Conservation (phyloP, 2,113 vertebrate species). For the Ahaetulla prasina region DNA sequence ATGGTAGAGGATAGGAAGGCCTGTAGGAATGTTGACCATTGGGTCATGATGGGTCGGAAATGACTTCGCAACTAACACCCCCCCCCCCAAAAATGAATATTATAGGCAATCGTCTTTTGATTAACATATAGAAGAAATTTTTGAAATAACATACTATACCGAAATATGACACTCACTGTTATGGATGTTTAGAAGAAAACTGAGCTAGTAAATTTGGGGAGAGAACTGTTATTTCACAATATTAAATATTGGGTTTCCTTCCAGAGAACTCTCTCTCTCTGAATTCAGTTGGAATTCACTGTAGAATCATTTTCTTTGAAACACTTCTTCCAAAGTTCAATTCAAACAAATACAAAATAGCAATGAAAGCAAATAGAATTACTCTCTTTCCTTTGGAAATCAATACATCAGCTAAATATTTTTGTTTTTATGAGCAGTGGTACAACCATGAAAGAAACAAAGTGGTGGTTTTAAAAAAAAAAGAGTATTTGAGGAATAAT, state of each 20-base stretch:
- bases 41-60: too few species aligned
- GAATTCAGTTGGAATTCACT: background rate
- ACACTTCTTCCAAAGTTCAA: background rate
- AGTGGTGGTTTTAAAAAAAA: conserved; percentile 35
- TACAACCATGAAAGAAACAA: conserved; percentile 48
- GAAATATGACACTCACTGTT: background rate
- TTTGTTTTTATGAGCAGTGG: conserved; percentile 52
- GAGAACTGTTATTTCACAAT: background rate
- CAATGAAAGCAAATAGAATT: conserved; percentile 54
- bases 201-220: background rate
- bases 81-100: background rate
- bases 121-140: background rate
- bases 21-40: too few species aligned
- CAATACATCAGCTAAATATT: conserved; percentile 63
- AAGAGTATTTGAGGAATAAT: conserved; percentile 39
- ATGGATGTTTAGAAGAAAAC: background rate
- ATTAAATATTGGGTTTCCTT: background rate
- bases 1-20: too few species aligned
- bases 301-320: background rate
- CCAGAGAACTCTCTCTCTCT: background rate
- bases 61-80: too few species aligned
- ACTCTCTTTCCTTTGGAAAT: conserved; percentile 48
- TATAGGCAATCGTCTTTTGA: background rate
- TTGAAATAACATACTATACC: background rate
- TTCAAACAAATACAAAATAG: background rate